Base-by-base conservation (phyloP, 2,113 vertebrate genomes). In the Atherinomorus stipes region DNA sequence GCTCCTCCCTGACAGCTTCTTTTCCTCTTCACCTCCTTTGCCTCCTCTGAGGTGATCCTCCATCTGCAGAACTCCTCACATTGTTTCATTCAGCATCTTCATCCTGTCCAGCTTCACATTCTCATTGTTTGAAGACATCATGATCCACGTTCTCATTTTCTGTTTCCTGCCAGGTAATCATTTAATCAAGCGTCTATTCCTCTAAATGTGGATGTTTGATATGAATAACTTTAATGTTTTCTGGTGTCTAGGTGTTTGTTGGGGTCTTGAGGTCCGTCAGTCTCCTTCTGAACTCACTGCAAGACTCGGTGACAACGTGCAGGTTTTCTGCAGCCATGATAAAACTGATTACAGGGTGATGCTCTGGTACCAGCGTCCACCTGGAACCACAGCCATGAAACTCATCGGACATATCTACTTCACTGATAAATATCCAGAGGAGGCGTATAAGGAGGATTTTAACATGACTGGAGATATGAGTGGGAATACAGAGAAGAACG, bases 361-460 rank as follows among this genome's bases (percentile, higher is more conserved):
- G 74, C 71, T 83, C 13, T 91, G 90, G 90, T 91, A 89, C 80
- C 85, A 77, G 50, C 80, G 31, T 12, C n/a, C 64, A n/a, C 61
- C 65, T 49, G 76, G 68, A 78, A 63, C 71, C 38, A 74, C 54
- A 12, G 72, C 77, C 9, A 40, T 90, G 47, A 79, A 64, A 45
- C 83, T 86, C n/a, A 80, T 90, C 2, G 89, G 83, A 58, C 63
- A 76, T 70, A 11, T 90, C 1, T 0, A 49, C 49, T 45, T 0
- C 0, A 21, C 38, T 5, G 19, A 0, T 2, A 1, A 6, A 4
- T 57, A 4, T 26, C 64, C 66, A 47, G 85, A 89, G 26, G 23
- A 61, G 7, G 0, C 5, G 0, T 86, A 64, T 69, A 31, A 57
- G 19, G 7, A 72, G 0, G 19, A 64, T 11, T 84, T 85, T 16